A percentile compares a stretch with the other conserved stretches of the same genome.
Conservation (phyloP, 2,113 vertebrate genomes). For the Syngnathus typhle region DNA sequence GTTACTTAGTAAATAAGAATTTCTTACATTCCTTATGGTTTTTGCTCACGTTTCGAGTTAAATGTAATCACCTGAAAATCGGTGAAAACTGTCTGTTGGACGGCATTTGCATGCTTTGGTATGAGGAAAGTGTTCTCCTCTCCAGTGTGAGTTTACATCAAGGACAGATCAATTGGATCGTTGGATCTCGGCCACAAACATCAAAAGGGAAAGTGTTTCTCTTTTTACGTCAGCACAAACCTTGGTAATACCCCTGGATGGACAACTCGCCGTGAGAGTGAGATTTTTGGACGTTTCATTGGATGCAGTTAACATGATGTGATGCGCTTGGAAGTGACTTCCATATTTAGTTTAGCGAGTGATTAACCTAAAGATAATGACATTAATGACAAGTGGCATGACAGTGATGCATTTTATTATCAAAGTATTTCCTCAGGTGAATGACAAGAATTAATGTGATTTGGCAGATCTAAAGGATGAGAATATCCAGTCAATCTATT, state of each 20-base stretch:
- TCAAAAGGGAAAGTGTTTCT: conserved; percentile 55
- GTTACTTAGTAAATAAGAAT: no score
- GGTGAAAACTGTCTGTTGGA: no score
- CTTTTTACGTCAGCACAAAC: conserved; percentile 11
- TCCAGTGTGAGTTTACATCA: conserved; percentile 48
- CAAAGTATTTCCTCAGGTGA: neutral
- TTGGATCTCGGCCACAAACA: conserved; percentile 56
- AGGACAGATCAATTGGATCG: conserved; percentile 59
- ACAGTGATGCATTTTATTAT: neutral
- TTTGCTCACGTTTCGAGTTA: no score
- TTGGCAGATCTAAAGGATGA: neutral
- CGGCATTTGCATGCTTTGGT: neutral
- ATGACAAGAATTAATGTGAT: conserved; percentile 1
- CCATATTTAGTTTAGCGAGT: neutral
- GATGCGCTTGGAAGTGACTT: neutral
- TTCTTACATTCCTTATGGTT: no score
- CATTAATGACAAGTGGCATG: neutral
- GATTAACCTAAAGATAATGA: neutral
- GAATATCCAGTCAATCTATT: conserved; percentile 20
- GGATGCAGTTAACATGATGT: conserved; percentile 28
- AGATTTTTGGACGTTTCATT: conserved; percentile 53
- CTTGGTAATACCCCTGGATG: conserved; percentile 21
- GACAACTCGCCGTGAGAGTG: conserved; percentile 45
- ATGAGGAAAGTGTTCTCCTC: conserved; percentile 19
- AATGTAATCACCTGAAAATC: no score